Conservation (phyloP, 53 echinoderm and acorn worm species). For the Glandiceps talaboti region DNA sequence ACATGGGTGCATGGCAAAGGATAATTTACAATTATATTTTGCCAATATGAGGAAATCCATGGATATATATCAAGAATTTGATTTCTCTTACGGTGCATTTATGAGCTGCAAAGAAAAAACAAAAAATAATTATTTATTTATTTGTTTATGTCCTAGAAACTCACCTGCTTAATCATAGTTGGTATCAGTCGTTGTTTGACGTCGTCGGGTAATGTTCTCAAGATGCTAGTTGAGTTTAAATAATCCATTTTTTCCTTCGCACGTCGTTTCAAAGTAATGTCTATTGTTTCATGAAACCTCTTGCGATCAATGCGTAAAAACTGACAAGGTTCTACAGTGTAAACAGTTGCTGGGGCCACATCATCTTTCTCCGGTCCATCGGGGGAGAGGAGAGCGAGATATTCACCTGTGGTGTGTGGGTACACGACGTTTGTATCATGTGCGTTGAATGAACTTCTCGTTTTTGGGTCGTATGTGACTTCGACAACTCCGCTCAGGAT, state of each 20-base stretch:
- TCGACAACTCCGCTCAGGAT: conserved; percentile 8
- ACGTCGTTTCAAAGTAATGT: no score
- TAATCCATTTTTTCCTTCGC: not conserved
- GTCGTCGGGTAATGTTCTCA: not conserved
- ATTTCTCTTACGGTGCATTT: no score
- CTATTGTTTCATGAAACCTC: conserved; percentile 10
- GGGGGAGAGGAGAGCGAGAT: conserved; percentile 1
- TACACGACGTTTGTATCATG: conserved; percentile 4
- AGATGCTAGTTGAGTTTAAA: not conserved
- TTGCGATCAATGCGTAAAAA: conserved; percentile 5
- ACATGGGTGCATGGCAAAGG: no score
- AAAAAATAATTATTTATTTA: no score
- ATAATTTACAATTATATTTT: no score
- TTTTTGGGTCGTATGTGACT: conserved; percentile 7
- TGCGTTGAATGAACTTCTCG: not conserved
- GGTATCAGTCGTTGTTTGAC: conserved; percentile 2
- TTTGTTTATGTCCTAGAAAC: no score
- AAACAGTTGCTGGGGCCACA: not conserved
- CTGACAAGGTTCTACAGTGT: conserved; percentile 4
- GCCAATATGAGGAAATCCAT: no score
- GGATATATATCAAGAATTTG: no score
- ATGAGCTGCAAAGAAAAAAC: no score
- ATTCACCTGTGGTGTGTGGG: conserved; percentile 3
- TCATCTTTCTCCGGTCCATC: conserved; percentile 1
- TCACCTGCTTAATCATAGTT: conserved; percentile 7